These are phyloP conservation scores for Palythoa heliodiscus DNA, from an alignment of 92 coral and sea anemone species.

Conservation along the genomic window DNA sequence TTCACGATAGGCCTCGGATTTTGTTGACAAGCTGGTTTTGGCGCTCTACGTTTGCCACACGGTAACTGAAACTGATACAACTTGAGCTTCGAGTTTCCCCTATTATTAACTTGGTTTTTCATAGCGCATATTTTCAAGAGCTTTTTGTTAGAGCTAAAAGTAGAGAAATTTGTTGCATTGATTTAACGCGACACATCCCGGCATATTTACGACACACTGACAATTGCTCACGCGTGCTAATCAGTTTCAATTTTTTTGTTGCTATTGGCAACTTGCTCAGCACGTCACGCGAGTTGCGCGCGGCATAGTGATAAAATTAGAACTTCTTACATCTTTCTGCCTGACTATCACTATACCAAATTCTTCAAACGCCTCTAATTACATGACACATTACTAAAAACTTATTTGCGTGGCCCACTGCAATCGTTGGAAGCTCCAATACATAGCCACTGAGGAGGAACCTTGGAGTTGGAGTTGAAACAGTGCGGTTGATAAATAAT, in stretches of 20 bases:
- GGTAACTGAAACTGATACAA: conserved; percentile 34
- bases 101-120: conserved; percentile 6
- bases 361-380: too few relatives aligned
- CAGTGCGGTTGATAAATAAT: too few relatives aligned
- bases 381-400: too few relatives aligned
- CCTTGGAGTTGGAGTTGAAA: too few relatives aligned
- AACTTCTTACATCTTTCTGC: too few relatives aligned
- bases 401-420: too few relatives aligned
- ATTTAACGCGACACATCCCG: not conserved
- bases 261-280: conserved; percentile 1
- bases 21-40: conserved; percentile 30
- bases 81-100: conserved; percentile 10
- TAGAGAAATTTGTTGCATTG: not conserved
- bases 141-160: not conserved
- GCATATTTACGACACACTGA: not conserved
- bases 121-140: not conserved
- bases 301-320: too few relatives aligned
- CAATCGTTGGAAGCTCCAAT: too few relatives aligned
- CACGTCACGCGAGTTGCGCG: conserved; percentile 6
- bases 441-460: too few relatives aligned
- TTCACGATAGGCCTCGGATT: not conserved
- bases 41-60: not conserved
- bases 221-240: not conserved
- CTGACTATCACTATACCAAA: too few relatives aligned
- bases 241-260: conserved; percentile 8